These are phyloP conservation scores for Dascillus cervinus DNA, from an alignment of 2,888 invertebrate species.

Conservation along the genomic window DNA sequence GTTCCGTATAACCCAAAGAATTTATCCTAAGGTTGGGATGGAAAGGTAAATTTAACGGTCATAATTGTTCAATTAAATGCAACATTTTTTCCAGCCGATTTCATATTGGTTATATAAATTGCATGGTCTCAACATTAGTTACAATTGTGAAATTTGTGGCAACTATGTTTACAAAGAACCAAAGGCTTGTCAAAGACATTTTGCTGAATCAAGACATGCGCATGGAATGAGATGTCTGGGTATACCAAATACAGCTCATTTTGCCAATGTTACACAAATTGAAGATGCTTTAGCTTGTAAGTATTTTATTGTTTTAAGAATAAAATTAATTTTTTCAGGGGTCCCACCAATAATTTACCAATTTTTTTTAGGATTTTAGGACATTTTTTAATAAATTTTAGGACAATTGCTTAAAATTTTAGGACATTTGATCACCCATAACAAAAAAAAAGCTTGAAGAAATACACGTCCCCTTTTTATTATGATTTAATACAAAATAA, in stretches of 20 bases:
- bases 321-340: too few species aligned
- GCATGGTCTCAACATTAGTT: conserved; percentile 97
- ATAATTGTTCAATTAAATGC: not conserved
- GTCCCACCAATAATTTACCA: too few species aligned
- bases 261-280: conserved; percentile 98
- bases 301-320: conserved; percentile 33
- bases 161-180: conserved; percentile 98
- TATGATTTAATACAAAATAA: too few species aligned
- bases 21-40: conserved; percentile 97
- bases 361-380: too few species aligned
- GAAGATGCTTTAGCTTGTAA: conserved; percentile 91
- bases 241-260: conserved; percentile 99
- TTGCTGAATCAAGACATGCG: conserved; percentile 86
- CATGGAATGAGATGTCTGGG: conserved; percentile 98
- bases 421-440: too few species aligned
- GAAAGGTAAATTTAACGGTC: conserved; percentile 56
- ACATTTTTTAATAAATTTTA: too few species aligned
- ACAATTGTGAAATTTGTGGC: conserved; percentile 98
- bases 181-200: conserved; percentile 98
- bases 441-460: too few species aligned
- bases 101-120: conserved; percentile 99
- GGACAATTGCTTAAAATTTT: too few species aligned
- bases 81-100: conserved; percentile 48
- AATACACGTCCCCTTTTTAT: too few species aligned
- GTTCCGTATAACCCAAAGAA: conserved; percentile 99